Base-by-base conservation (phyloP, 1,140 invertebrate genomes). In the Ephestia elutella region DNA sequence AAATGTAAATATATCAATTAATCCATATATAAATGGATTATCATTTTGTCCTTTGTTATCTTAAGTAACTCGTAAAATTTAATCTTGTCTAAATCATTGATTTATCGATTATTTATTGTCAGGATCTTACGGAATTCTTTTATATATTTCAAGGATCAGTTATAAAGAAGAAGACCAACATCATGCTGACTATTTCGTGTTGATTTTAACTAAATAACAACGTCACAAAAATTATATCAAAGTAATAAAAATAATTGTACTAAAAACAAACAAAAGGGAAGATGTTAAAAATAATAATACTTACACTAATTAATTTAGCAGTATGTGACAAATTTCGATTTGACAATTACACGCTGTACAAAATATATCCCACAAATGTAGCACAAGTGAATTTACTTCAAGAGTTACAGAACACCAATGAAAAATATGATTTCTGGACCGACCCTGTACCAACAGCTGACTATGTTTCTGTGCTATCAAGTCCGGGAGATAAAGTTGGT, bases 401-500 rank as follows among this genome's bases (percentile, higher is more conserved):
- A 66, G 60, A 79, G 17, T 59, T 82, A 13, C 62, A 70, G 48
- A 54, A 69, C 2, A 65, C 49, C 21, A 66, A 82, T 25, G 7
- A 25, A 0, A 62, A 66, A 59, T 85, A 64, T 38, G 81, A 87
- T 68, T 86, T 86, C 21, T 87, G 82, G 82, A 75, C 57, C 11
- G 66, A 79, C 18, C 77, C 76, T 0, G 32, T 57, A 1, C 59
- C 66, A 0, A 30, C 20, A 0, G 58, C 63, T 35, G 66, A 83
- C 55, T 82, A 68, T 62, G 70, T 86, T 11, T 76, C 61, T 17
- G 56, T 87, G n/a, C 21, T 86, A 54, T 70, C 80, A 2, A 73
- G 73, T 54, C 82, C 82, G 54, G 55, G 71, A 60, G 20, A 80
- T 25, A 86, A 73, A 56, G 32, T 17, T 17, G 58, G 70, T 18